Base-by-base conservation (phyloP, 2,888 invertebrate genomes). In the Lobophora halterata region DNA sequence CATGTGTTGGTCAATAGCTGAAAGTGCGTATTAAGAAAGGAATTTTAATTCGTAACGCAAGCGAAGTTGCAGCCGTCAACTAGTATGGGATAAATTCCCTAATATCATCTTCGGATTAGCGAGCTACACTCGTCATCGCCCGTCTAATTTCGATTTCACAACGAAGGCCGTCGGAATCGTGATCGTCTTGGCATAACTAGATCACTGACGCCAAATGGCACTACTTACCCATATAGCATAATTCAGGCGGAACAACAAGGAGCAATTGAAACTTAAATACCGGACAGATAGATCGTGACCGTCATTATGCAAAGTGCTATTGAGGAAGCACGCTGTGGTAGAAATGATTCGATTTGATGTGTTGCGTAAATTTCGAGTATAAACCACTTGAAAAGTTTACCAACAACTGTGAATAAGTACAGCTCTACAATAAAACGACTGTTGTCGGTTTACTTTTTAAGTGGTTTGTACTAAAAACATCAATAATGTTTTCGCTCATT, bases 271-370 rank as follows among this genome's bases (percentile, higher is more conserved):
- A 62, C 70, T 77, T 78, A 65, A 66, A 68, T 64, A 42, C 23
- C 16, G 56, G 58, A 58, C 67, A 65, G 65, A 38, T 39, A 51
- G 62, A 54, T 83, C 85, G 86, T 83, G 83, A 80, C 69, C 50
- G 57, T 46, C 46, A 58, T 80, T 81, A 81, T 83, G 85, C 80
- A 80, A 85, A 85, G 55, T 61, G 56, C 41, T 31, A 65, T 62
- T 59, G 65, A 72, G 73, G 75, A 78, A 74, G 72, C 69, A 60
- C 50, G 62, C 58, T 49, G 47, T 40, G 58, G 64, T 68, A 55
- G 63, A 71, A 71, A 74, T 35, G 20, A 33, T 11, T 28, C 17
- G 9, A 25, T n/a, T n/a, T n/a, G n/a, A n/a, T n/a, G n/a, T 25
- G 5, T 29, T 14, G 14, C 27, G 16, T 46, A 10, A 37, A 13